Evolutionary conservation across 2,797 vertebrate genomes (phyloP).

Genomic region (Rhynchotus rufescens): DNA sequence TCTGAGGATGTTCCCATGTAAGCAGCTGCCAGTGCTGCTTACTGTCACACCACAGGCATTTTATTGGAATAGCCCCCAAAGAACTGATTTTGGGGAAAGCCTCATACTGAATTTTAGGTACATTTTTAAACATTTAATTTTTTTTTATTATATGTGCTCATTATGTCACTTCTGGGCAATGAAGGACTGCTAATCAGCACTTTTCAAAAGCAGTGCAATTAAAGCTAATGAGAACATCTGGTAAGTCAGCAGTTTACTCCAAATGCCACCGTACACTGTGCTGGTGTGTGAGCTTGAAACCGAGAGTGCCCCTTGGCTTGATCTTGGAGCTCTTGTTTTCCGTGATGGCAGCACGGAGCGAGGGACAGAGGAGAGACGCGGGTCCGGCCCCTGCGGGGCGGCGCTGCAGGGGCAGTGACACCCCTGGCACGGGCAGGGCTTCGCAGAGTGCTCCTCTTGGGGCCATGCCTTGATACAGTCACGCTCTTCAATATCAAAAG

Average conservation of each 20-base stretch:
- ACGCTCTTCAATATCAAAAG: neutral
- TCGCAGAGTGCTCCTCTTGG: neutral
- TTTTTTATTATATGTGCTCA: slow-evolving; percentile 12
- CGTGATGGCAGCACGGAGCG: too few species aligned
- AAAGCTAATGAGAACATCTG: slow-evolving; percentile 37
- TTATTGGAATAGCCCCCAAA: neutral
- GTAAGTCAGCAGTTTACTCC: neutral
- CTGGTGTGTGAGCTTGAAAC: neutral
- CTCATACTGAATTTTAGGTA: neutral
- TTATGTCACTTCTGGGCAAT: neutral
- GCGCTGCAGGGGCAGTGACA: neutral
- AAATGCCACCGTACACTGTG: slow-evolving; percentile 19
- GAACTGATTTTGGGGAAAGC: neutral
- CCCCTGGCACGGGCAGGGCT: neutral
- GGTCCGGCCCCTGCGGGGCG: neutral
- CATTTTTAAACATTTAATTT: neutral
- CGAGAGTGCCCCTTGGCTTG: neutral
- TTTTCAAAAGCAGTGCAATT: slow-evolving; percentile 3
- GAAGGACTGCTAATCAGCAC: neutral
- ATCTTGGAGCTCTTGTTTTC: too few species aligned
- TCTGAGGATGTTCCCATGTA: neutral
- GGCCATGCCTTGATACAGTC: slow-evolving; percentile 12
- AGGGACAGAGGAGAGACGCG: too few species aligned
- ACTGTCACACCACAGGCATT: neutral
- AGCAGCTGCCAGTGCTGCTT: slow-evolving; percentile 3